phyloP scores from a whole-genome alignment of 2,888 invertebrate species.

The Nezara viridula region DNA sequence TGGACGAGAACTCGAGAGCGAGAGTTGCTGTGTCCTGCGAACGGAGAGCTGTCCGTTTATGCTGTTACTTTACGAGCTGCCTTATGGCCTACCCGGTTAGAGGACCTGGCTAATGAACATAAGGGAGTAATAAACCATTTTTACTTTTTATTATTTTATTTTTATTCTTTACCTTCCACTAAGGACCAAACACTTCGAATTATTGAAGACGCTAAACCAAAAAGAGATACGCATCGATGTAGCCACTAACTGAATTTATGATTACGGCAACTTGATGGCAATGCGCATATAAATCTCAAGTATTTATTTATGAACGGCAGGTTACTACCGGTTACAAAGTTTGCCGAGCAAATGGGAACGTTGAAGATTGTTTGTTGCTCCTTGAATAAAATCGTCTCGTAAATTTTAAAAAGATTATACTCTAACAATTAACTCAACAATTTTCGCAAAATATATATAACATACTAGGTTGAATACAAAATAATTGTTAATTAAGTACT shows the following conservation, averaged over 20 bases:
- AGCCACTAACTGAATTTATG: background rate
- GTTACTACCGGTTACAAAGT: background rate
- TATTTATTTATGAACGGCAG: background rate
- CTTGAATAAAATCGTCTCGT: background rate
- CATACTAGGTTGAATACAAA: too few relatives aligned
- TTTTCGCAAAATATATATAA: too few relatives aligned
- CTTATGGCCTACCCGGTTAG: background rate
- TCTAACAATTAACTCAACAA: too few relatives aligned
- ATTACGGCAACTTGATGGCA: background rate
- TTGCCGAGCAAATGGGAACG: background rate
- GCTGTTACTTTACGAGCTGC: conserved; percentile 36
- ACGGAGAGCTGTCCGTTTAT: background rate
- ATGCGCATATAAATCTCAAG: background rate
- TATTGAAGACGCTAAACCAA: background rate
- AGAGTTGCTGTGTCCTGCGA: background rate
- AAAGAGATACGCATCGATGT: background rate
- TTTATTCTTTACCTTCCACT: background rate
- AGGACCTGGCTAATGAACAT: background rate
- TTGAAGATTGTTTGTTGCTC: background rate
- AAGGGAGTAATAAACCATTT: conserved; percentile 5
- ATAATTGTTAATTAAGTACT: too few relatives aligned
- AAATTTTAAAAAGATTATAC: too few relatives aligned
- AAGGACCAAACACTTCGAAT: conserved; percentile 18
- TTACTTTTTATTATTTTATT: background rate
- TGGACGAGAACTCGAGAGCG: background rate